phyloP scores from a whole-genome alignment of 2,113 vertebrate genomes.

The Pterocles gutturalis region DNA sequence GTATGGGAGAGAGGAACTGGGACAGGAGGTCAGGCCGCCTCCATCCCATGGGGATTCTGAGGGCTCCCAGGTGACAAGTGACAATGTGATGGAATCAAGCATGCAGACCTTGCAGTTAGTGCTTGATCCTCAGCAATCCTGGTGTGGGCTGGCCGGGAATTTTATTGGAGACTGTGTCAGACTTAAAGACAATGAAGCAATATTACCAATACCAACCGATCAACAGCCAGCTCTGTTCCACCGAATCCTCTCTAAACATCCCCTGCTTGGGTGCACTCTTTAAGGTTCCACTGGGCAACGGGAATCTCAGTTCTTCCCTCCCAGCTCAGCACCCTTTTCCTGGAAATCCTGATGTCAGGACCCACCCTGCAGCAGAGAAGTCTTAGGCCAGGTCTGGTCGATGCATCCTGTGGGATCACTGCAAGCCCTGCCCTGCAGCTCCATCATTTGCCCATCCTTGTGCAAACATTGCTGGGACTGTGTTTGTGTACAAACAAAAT shows the following conservation, averaged over 20 bases:
- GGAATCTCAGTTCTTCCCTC: background rate
- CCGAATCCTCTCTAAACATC: background rate
- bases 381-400: background rate
- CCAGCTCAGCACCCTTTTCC: background rate
- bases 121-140: background rate
- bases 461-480: background rate
- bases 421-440: background rate
- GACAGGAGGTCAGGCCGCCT: background rate
- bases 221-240: background rate
- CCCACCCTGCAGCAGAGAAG: background rate
- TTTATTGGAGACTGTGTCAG: background rate
- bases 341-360: background rate
- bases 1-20: fast-evolving
- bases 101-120: background rate
- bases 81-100: background rate
- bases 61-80: background rate
- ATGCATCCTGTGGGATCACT: background rate
- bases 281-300: background rate
- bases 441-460: background rate
- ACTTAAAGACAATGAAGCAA: background rate
- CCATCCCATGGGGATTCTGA: background rate
- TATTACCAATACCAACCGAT: background rate
- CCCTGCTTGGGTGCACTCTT: background rate
- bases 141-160: background rate
- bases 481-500: background rate